Evolutionary conservation across 2,888 invertebrate genomes (phyloP).

Genomic region (Melanophora roralis): DNA sequence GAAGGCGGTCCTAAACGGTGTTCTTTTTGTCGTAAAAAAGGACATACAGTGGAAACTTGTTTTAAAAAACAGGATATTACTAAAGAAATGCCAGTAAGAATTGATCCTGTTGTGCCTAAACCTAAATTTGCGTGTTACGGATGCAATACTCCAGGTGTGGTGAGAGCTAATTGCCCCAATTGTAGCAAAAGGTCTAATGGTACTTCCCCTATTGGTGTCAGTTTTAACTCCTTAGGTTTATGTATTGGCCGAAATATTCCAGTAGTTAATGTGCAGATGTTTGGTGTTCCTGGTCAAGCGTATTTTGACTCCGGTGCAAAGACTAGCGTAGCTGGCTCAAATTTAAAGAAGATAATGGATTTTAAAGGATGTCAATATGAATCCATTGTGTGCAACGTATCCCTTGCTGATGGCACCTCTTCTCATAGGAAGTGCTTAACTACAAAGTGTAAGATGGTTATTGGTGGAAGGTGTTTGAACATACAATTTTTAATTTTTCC

Average conservation of each 20-base stretch:
- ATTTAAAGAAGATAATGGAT: slow-evolving; percentile 48
- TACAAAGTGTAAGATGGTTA: no score
- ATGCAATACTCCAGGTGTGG: slow-evolving; percentile 39
- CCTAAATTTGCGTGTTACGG: slow-evolving; percentile 50
- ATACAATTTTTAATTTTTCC: no score
- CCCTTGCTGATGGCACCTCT: no score
- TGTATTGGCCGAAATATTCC: slow-evolving; percentile 35
- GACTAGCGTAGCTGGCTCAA: slow-evolving; percentile 59
- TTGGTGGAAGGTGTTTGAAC: no score
- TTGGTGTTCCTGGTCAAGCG: slow-evolving; percentile 54
- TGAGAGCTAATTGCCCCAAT: slow-evolving; percentile 46
- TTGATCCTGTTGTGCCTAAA: neutral
- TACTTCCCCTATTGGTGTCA: slow-evolving; percentile 9
- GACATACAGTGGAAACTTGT: slow-evolving; percentile 13
- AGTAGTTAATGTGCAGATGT: slow-evolving; percentile 35
- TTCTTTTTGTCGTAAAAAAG: slow-evolving; percentile 31
- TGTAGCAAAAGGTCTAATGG: slow-evolving; percentile 14
- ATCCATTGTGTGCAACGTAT: slow-evolving; percentile 1
- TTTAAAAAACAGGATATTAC: slow-evolving; percentile 11
- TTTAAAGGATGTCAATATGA: slow-evolving; percentile 38
- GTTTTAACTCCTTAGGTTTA: slow-evolving; percentile 24
- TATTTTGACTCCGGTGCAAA: slow-evolving; percentile 58
- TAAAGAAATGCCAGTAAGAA: neutral
- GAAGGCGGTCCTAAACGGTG: slow-evolving; percentile 21
- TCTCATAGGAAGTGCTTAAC: no score